These are phyloP conservation scores for Syngnathus typhle DNA, from an alignment of 2,113 vertebrate species.

Conservation along the genomic window DNA sequence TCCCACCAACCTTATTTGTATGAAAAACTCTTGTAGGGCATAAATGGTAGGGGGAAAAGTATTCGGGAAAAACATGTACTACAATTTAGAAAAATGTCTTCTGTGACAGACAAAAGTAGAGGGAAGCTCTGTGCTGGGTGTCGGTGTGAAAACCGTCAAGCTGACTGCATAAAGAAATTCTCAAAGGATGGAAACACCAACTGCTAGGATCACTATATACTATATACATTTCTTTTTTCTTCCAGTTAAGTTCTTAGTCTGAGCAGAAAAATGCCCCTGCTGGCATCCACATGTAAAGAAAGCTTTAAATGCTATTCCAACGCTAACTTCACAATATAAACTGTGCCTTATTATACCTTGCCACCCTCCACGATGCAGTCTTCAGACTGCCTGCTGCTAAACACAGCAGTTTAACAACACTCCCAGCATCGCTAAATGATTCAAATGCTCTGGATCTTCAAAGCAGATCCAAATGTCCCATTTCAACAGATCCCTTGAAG, in stretches of 20 bases:
- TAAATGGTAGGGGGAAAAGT: too few relatives aligned
- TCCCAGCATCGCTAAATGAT: constrained; percentile 63
- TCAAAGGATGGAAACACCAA: neutral
- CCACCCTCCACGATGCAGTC: constrained; percentile 37
- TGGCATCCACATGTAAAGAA: constrained; percentile 5
- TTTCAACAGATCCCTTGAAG: constrained; percentile 61
- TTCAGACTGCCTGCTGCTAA: constrained; percentile 56
- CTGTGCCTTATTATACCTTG: constrained; percentile 26
- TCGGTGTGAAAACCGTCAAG: neutral
- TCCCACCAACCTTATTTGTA: too few relatives aligned
- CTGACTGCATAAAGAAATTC: neutral
- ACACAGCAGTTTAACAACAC: constrained; percentile 62
- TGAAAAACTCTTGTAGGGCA: too few relatives aligned
- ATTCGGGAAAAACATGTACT: too few relatives aligned
- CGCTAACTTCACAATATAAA: constrained; percentile 22
- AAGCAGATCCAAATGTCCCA: constrained; percentile 66
- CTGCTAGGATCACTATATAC: neutral
- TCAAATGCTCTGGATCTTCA: constrained; percentile 63
- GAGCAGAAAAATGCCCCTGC: neutral
- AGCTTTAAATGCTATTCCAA: neutral
- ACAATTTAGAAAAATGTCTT: too few relatives aligned
- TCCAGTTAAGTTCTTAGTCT: neutral
- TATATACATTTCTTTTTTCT: neutral
- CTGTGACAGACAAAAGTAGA: neutral
- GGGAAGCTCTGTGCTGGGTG: neutral